Base-by-base conservation (phyloP, 2,888 invertebrate genomes). In the Cactoblastis cactorum region DNA sequence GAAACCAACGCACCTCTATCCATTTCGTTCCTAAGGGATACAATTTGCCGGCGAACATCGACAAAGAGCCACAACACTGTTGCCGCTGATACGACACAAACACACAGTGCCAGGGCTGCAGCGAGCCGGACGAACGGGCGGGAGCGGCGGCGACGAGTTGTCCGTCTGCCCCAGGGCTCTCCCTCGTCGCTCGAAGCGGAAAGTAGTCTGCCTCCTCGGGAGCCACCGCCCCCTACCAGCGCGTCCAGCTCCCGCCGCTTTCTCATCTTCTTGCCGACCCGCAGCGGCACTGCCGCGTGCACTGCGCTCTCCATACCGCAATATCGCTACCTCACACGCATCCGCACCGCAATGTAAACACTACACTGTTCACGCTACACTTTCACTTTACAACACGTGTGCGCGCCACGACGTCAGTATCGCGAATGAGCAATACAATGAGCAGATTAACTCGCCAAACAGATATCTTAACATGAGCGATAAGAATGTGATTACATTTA, bases 171-270 rank as follows among this genome's bases (percentile, higher is more conserved):
- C 87, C 88, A 86, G 80, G 82, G 93, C 90, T 85, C 93, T 72
- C 89, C 88, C 47, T 89, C 89, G 51, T 89, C 89, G 51, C 88
- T 88, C 39, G 93, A 93, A 54, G 94, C 89, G 45, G 94, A 91
- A 65, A 92, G 87, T 61, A 94, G 91, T 74, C 93, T 83, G 38
- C 89, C 89, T 0, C 88, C 81, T 3, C 91, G 73, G 19, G 83
- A 81, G 0, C 80, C 87, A 22, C 73, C 82, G 73, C 93, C 75
- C 82, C 91, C 71, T 46, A 94, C 94, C 50, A 95, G 78, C 38
- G 95, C 95, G 74, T 95, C 95, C 63, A 95, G 82, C 77, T 95
- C 94, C 69, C 94, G 91, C 59, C 95, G 91, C 74, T 95, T 95
- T 70, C 93, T 90, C 94, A 95, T 94, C 83, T 94, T 94, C 81